These are phyloP conservation scores for Phodopus roborovskii DNA, from an alignment of 2,113 vertebrate species.

Conservation along the genomic window DNA sequence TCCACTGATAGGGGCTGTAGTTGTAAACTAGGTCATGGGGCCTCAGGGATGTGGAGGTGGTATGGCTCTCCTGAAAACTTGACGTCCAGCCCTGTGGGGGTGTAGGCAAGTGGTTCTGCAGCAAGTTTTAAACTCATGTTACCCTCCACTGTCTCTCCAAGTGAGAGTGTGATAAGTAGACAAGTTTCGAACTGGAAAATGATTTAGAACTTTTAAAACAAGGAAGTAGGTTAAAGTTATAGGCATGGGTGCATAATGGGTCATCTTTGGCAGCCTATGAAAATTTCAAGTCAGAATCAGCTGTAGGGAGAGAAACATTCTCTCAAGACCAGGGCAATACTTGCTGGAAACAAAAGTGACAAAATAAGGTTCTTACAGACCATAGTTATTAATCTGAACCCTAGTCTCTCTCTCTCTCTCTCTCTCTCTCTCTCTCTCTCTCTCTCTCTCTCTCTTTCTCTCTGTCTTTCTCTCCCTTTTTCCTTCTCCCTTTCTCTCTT, in stretches of 20 bases:
- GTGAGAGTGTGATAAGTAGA: neutral
- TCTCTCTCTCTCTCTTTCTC: neutral
- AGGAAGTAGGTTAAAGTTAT: neutral
- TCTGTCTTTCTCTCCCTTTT: accelerated
- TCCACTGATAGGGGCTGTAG: accelerated
- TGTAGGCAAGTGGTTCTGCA: neutral
- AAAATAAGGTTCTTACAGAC: neutral
- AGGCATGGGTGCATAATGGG: too few species aligned
- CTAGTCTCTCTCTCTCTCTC: neutral
- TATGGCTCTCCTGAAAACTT: neutral
- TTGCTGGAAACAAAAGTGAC: neutral
- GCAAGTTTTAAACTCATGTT: neutral
- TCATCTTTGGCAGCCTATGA: neutral
- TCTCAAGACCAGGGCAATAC: neutral
- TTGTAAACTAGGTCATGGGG: neutral
- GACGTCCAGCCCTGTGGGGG: neutral
- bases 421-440: neutral
- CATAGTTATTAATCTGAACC: neutral
- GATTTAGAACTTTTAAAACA: neutral
- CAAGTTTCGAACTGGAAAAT: conserved; percentile 8
- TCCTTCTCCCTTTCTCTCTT: neutral
- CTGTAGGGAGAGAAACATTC: neutral
- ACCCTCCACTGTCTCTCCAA: neutral
- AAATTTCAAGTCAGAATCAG: neutral
- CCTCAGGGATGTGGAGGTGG: neutral